Base-by-base conservation (phyloP, 2,888 invertebrate species). In the Dasypogon diadema region DNA sequence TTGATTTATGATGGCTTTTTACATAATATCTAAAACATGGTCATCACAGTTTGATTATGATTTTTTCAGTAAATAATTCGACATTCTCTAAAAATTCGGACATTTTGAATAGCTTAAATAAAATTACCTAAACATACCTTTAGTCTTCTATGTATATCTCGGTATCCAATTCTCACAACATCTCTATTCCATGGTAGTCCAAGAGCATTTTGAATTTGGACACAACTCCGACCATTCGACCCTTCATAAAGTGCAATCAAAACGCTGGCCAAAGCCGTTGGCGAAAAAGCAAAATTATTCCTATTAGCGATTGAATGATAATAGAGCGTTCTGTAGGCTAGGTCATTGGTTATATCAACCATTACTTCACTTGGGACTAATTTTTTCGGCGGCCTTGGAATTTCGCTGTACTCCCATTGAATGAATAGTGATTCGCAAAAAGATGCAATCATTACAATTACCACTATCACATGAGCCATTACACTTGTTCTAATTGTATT, bases 281-380 rank as follows among this genome's bases (percentile, higher is more conserved):
- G 95, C 0, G 95, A 95, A 83, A 95, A 92, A 2, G 94, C 95
- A 74, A 94, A 92, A 84, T 95, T 95, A 83, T 92, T 92, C 60
- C 91, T 90, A 84, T 92, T 92, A 81, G 91, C 87, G 84, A 91
- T 90, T 81, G 92, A 91, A 81, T 92, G 92, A 83, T 91, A 90
- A 81, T 91, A 88, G 0, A 95, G 87, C 80, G 93, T 88, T 83
- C 90, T 90, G 78, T 92, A 86, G 73, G 92, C 91, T 79, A 93
- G 88, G 82, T 91, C 90, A 84, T 95, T 95, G 54, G 93, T 91
- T 46, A 92, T 89, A 82, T 94, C 94, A 75, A 93, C 92, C 92
- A 94, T 93, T 76, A 91, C 88, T 79, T 93, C 91, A 78, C 91
- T 87, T 2, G 94, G 93, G 0, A 88, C 88, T 2, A 84, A 77